phyloP scores from a whole-genome alignment of 2,113 vertebrate genomes.

The Gymnogyps californianus region DNA sequence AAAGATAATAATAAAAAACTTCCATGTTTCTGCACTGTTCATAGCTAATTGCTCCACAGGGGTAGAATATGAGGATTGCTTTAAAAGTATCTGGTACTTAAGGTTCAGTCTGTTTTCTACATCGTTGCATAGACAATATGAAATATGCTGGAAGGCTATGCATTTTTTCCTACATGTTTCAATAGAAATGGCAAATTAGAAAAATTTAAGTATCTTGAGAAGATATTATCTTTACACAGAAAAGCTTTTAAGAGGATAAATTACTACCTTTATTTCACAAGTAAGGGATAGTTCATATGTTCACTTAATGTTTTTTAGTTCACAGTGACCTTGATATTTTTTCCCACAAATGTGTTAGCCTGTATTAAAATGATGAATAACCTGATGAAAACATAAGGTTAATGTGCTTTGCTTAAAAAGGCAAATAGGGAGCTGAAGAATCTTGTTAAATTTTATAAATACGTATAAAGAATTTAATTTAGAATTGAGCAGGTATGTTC shows the following conservation, averaged over 20 bases:
- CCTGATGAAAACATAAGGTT: background rate
- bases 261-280: background rate
- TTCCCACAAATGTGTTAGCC: background rate
- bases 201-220: background rate
- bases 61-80: background rate
- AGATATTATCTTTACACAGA: background rate
- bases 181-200: background rate
- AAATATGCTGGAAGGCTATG: background rate
- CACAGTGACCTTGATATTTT: background rate
- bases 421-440: background rate
- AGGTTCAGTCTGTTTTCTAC: background rate
- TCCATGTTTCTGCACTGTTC: background rate
- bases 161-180: background rate
- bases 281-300: background rate
- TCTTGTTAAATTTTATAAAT: conserved; percentile 16
- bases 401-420: conserved; percentile 12
- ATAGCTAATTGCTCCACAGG: background rate
- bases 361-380: conserved; percentile 8
- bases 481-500: background rate
- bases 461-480: conserved; percentile 12
- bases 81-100: background rate
- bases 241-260: conserved; percentile 19
- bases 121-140: background rate
- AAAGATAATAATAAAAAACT: background rate
- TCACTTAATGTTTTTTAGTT: background rate